Conservation (phyloP, 1,140 invertebrate species). For the Leptopilina clavipes region DNA sequence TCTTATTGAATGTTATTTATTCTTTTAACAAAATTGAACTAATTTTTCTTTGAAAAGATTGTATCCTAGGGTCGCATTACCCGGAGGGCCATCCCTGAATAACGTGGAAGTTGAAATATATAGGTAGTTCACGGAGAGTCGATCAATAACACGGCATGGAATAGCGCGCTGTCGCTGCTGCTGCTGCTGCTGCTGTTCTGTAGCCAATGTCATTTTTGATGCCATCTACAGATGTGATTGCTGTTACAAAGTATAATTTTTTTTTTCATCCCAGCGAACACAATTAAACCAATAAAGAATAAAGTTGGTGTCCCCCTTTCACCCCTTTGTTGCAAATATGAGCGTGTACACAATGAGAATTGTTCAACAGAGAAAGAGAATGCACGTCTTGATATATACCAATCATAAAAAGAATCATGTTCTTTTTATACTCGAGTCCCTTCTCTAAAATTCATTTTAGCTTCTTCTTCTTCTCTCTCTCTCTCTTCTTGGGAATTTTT, state of each 20-base stretch:
- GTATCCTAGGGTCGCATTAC: constrained; percentile 37
- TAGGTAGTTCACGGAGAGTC: constrained; percentile 42
- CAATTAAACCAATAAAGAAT: constrained; percentile 14
- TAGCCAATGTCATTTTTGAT: constrained; percentile 32
- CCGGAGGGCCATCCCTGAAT: constrained; percentile 36
- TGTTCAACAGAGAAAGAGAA: neutral
- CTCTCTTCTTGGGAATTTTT: too few species aligned
- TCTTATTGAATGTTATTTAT: neutral
- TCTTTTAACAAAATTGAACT: neutral
- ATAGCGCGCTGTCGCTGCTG: constrained; percentile 59
- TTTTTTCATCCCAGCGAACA: neutral
- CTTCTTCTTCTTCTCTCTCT: too few species aligned
- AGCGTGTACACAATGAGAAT: neutral
- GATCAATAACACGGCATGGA: constrained; percentile 71
- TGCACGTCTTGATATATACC: constrained; percentile 1
- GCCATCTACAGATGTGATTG: constrained; percentile 7
- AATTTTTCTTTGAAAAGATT: constrained; percentile 23
- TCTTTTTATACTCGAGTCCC: neutral
- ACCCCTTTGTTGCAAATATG: constrained; percentile 6
- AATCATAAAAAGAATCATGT: neutral
- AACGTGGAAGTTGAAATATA: constrained; percentile 33
- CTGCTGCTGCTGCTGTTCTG: constrained; percentile 51
- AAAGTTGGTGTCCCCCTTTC: neutral
- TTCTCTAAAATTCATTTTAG: constrained; percentile 2
- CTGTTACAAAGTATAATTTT: neutral